Evolutionary conservation across 2,113 vertebrate species (phyloP), one percentile per base, ranked within the genome.

Genomic region (Mirounga angustirostris): DNA sequence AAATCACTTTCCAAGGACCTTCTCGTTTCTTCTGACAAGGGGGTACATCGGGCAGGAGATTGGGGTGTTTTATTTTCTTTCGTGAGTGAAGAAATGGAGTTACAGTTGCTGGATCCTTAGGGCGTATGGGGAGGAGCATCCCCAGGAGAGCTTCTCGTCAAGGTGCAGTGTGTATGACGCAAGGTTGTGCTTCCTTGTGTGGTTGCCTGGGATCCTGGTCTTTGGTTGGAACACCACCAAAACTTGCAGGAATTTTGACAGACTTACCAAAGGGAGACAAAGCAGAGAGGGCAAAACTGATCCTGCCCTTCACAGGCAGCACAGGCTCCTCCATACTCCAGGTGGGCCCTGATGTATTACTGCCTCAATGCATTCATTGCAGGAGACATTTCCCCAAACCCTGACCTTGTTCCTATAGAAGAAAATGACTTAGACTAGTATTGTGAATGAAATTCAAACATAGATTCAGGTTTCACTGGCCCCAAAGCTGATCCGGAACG

Each of bases 1-100:
- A 54, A 87, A 94, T 40, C 24, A 81, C 74, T 91, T 78, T 96
- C 33, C 22, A 18, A 67, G 88, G 15, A 78, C 80, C 93, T 97
- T 74, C 46, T 89, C 1, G 5, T 63, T 87, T 91, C 95, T 96
- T 95, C 24, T 36, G 33, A 50, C 18, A 12, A 56, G 12, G 22
- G 54, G 54, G 26, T 4, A 43, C 50, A 4, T 1, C 1, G 58
- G 33, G n/a, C 14, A 46, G 58, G 4, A 24, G 43, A 40, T 2
- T 16, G 43, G 79, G n/a, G 7, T 54, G 18, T 79, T 76, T 87
- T 46, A 7, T 67, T 61, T 82, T n/a, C 33, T 71, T 81, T 76
- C 8, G 7, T 43, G 50, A 40, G 9, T 40, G 52, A 86, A 87
- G 65, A 95, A 65, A 79, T 0, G 18, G 22, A 43, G 22, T n/a